Evolutionary conservation across 2,113 vertebrate genomes (phyloP).

Genomic region (Vulpes lagopus): DNA sequence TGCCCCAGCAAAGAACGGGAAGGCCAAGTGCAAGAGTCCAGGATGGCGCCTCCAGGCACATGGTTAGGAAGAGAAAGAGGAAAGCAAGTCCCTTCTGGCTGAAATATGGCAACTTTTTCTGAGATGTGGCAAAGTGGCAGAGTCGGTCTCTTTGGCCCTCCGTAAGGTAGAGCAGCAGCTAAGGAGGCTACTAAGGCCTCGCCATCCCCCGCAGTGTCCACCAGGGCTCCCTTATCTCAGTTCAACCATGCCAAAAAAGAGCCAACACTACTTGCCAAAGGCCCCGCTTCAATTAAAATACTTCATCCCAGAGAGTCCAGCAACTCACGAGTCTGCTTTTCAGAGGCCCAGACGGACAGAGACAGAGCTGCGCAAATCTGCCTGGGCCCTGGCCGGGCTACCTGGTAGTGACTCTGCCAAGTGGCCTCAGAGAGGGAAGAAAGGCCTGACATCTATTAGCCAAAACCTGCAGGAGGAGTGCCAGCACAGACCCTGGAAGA

Average conservation of each 20-base stretch:
- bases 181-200: background rate
- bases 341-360: background rate
- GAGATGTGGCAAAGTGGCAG: slow-evolving; percentile 27
- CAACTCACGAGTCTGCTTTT: background rate
- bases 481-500: background rate
- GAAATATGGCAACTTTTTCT: slow-evolving; percentile 51
- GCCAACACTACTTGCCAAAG: background rate
- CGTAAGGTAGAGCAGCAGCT: background rate
- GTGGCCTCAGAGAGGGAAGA: background rate
- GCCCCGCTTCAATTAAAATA: background rate
- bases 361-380: background rate
- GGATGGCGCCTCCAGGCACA: slow-evolving; percentile 12
- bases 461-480: background rate
- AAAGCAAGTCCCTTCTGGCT: slow-evolving; percentile 16
- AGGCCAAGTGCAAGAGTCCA: background rate
- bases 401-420: background rate
- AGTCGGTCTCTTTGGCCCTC: slow-evolving; percentile 68
- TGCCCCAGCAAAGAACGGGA: background rate
- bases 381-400: background rate
- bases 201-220: background rate
- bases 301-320: background rate
- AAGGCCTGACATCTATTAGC: background rate
- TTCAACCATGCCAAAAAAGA: slow-evolving; percentile 32
- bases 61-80: background rate
- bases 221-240: slow-evolving; percentile 42